A percentile compares a stretch with the other conserved stretches of the same genome.
phyloP scores from a whole-genome alignment of 2,113 vertebrate species.

The Cyanocitta stelleri region DNA sequence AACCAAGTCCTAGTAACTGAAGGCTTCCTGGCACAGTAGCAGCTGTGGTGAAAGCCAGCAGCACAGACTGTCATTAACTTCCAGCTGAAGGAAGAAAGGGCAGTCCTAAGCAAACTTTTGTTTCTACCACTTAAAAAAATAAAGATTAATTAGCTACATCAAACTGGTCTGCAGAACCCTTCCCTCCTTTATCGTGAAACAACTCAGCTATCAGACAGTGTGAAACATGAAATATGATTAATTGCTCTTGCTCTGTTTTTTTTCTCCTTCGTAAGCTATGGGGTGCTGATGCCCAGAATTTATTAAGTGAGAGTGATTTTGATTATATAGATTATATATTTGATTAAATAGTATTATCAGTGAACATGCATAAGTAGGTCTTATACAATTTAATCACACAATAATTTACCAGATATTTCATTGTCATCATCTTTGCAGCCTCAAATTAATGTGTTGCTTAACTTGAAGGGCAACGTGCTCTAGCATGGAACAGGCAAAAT shows the following conservation, averaged over 20 bases:
- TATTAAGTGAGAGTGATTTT: conserved; percentile 7
- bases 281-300: background rate
- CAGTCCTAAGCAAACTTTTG: background rate
- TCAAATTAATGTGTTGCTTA: background rate
- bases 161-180: background rate
- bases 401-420: background rate
- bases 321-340: background rate
- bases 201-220: background rate
- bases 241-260: background rate
- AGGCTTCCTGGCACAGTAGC: background rate
- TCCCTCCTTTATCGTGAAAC: background rate
- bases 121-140: conserved; percentile 14
- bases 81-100: background rate
- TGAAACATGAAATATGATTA: conserved; percentile 22
- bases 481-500: background rate
- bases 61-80: background rate
- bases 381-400: background rate
- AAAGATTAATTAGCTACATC: conserved; percentile 21
- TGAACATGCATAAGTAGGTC: background rate
- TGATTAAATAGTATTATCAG: background rate
- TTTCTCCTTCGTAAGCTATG: background rate
- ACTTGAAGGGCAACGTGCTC: background rate
- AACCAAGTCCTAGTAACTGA: background rate
- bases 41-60: background rate
- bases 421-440: background rate